Conservation (phyloP, 2,888 invertebrate genomes). For the Acanthacorydalis orientalis region DNA sequence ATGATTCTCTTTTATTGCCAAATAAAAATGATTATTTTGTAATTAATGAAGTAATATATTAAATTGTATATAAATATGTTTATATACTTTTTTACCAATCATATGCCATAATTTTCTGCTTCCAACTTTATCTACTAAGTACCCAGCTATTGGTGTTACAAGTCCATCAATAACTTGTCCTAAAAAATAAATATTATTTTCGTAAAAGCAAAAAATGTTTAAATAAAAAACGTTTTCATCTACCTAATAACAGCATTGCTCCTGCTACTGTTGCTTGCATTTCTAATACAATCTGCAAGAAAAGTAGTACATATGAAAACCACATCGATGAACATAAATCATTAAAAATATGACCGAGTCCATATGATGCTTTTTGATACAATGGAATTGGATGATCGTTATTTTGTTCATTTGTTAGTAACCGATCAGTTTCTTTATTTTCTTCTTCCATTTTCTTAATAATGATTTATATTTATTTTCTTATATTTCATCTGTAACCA, state of each 20-base stretch:
- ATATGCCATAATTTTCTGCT: constrained; percentile 75
- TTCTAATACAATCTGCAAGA: constrained; percentile 45
- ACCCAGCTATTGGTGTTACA: constrained; percentile 70
- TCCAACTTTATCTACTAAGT: constrained; percentile 62
- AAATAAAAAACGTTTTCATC: constrained; percentile 6
- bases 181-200: constrained; percentile 20
- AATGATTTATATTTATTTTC: too few species aligned
- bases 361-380: constrained; percentile 32
- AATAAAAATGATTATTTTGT: too few species aligned
- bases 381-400: background rate
- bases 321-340: constrained; percentile 88
- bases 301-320: constrained; percentile 83
- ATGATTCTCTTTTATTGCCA: too few species aligned
- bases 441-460: too few species aligned
- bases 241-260: constrained; percentile 52
- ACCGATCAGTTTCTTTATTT: too few species aligned
- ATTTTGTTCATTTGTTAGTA: too few species aligned
- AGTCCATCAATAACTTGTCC: constrained; percentile 77
- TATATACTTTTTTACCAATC: constrained; percentile 35
- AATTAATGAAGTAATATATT: too few species aligned
- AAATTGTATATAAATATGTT: too few species aligned
- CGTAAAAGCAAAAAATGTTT: background rate
- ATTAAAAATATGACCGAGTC: constrained; percentile 76
- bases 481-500: too few species aligned
- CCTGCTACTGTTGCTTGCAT: constrained; percentile 39